phyloP scores from a whole-genome alignment of 2,797 vertebrate species.

The Scomberomorus guttatus region DNA sequence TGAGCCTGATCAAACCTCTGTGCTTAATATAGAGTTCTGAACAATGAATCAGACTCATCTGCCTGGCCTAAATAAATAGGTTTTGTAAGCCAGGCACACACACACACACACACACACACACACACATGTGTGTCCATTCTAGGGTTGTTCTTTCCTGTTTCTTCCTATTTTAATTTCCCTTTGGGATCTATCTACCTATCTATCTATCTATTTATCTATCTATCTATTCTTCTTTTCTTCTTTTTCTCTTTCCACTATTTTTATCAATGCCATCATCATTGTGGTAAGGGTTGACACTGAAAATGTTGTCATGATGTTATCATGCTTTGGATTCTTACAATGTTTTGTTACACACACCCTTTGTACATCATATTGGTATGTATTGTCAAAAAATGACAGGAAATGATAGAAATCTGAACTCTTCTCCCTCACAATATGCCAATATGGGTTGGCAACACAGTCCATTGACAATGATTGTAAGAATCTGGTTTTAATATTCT shows the following conservation, averaged over 20 bases:
- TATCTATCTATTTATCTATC: too few species aligned
- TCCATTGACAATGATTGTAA: neutral
- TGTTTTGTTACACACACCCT: neutral
- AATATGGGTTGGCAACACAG: neutral
- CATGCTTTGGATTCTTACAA: neutral
- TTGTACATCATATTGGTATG: neutral
- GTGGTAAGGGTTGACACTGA: neutral
- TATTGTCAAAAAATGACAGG: neutral
- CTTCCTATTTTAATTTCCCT: too few species aligned
- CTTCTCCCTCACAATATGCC: neutral
- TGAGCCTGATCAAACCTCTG: constrained; percentile 26
- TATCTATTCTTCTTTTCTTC: too few species aligned
- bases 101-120: neutral
- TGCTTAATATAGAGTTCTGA: constrained; percentile 24
- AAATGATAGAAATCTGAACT: neutral
- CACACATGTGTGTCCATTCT: neutral
- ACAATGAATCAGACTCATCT: constrained; percentile 16
- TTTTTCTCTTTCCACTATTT: neutral
- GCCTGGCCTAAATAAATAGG: constrained; percentile 27
- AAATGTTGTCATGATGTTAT: neutral
- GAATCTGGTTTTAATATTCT: neutral
- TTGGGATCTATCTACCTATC: too few species aligned
- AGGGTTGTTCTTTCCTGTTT: neutral
- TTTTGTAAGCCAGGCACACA: neutral
- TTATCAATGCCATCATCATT: neutral